Conservation (phyloP, 2,113 vertebrate genomes). For the Amia ocellicauda region DNA sequence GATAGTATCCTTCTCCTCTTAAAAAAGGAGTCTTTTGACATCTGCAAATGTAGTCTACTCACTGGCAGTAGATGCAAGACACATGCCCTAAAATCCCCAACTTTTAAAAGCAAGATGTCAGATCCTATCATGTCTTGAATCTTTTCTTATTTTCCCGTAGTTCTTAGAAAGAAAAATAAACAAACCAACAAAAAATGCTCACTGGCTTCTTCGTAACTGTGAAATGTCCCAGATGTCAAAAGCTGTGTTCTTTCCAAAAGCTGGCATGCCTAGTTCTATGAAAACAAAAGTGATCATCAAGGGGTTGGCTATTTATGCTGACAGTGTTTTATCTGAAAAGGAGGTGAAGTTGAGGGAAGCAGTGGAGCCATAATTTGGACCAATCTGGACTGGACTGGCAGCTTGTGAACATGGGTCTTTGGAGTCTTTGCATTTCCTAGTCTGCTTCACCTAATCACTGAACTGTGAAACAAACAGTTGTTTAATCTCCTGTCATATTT, state of each 20-base stretch:
- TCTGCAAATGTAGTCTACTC: slow-evolving; percentile 9
- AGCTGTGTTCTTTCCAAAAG: not conserved
- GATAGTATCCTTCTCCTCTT: slow-evolving; percentile 17
- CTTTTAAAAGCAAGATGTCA: not conserved
- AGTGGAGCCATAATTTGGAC: not conserved
- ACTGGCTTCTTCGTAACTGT: not conserved
- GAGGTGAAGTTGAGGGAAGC: not conserved
- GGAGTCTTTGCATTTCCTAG: too few relatives aligned
- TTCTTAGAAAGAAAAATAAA: not conserved
- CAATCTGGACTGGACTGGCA: slow-evolving; percentile 2
- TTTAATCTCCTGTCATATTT: too few relatives aligned
- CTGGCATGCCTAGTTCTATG: not conserved
- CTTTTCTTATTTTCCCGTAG: not conserved
- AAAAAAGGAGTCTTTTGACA: slow-evolving; percentile 21
- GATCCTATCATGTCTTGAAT: not conserved
- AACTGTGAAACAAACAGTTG: too few relatives aligned
- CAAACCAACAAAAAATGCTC: too few relatives aligned
- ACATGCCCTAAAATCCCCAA: not conserved
- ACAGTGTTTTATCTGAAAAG: not conserved
- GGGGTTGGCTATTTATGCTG: not conserved
- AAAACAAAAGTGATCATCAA: not conserved
- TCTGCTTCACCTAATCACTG: too few relatives aligned
- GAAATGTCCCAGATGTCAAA: not conserved
- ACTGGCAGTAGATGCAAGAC: not conserved
- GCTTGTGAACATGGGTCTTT: too few relatives aligned